Evolutionary conservation across 2,113 vertebrate genomes (phyloP), one percentile per base, ranked within the genome.

Genomic region (Laticauda colubrina): DNA sequence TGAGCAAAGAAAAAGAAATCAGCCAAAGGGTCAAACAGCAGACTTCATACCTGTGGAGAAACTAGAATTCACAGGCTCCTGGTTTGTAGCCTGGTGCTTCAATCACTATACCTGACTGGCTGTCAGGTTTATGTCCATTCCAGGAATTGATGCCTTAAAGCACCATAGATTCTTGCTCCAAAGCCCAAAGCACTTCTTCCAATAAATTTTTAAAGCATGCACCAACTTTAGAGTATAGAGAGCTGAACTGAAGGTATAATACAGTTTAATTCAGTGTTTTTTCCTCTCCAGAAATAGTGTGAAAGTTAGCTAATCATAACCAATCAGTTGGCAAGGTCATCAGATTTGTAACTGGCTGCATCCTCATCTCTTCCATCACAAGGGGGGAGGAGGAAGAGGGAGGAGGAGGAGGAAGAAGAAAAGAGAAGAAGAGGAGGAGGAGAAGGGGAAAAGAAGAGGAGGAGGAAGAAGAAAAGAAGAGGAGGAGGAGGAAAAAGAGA

Each of bases 401-500:
- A 24, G 48, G 48, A 48, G 12, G 3, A 10, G 21, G 53, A 10
- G 53, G 48, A 11, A 3, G 9, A 26, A 2, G 34, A 85, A 3
- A 2, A 39, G 4, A 3, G 9, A 26, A 2, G 34, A 85, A 3
- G 7, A 39, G 4, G 5, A 2, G 11, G 10, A 45, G 18, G 2
- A 6, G 21, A 7, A 48, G 48, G 7, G 6, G 53, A 2, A 39
- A 39, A 3, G 51, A 29, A 1, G 9, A 64, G 3, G 5, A 45
- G 0, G 7, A 43, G 0, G 7, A 43, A n/a, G 69, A 81, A 39
- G 2, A 11, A 20, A 8, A n/a, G 75, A 5, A 21, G 39, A 14
- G 51, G 4, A 3, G 45, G 2, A 2, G 45, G 2, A 5, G 5
- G 5, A 0, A 2, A 5, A 14, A 2, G 10, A n/a, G 5, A 4